Percentiles rank a stretch among this genome's conserved stretches.
phyloP scores from a whole-genome alignment of 2,888 invertebrate species.

The Apotomis capreana region DNA sequence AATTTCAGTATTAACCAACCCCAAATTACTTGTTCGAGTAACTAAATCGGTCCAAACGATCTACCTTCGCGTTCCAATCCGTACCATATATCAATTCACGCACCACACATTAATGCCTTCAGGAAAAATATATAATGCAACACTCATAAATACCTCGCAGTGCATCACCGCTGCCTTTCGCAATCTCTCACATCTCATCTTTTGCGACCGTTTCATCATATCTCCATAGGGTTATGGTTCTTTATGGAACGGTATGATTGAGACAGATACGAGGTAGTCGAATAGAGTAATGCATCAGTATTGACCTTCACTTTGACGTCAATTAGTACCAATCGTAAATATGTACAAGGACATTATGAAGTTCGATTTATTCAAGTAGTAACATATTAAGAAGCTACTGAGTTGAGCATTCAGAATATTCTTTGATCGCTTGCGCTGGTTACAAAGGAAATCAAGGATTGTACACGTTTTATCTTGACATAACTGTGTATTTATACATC shows the following conservation, averaged over 20 bases:
- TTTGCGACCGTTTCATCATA: slow-evolving; percentile 37
- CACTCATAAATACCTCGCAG: slow-evolving; percentile 62
- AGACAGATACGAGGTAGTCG: not conserved
- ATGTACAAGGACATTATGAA: slow-evolving; percentile 29
- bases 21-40: not conserved
- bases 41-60: slow-evolving; percentile 12
- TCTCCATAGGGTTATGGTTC: not conserved
- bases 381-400: slow-evolving; percentile 33
- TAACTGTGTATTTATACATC: too few relatives aligned
- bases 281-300: not conserved
- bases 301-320: slow-evolving; percentile 19
- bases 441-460: not conserved
- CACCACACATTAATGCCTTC: slow-evolving; percentile 70
- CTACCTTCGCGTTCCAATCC: slow-evolving; percentile 47
- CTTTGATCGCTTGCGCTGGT: not conserved
- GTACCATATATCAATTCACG: slow-evolving; percentile 71
- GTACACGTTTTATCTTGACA: too few relatives aligned
- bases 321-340: slow-evolving; percentile 27
- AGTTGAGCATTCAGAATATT: slow-evolving; percentile 7
- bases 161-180: slow-evolving; percentile 53
- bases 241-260: not conserved
- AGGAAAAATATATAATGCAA: slow-evolving; percentile 72
- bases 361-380: slow-evolving; percentile 27
- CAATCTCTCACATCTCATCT: slow-evolving; percentile 25
- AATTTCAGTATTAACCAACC: too few relatives aligned